Evolutionary conservation across 2,113 vertebrate genomes (phyloP).

Genomic region (Hypocryptadius cinnamomeus): DNA sequence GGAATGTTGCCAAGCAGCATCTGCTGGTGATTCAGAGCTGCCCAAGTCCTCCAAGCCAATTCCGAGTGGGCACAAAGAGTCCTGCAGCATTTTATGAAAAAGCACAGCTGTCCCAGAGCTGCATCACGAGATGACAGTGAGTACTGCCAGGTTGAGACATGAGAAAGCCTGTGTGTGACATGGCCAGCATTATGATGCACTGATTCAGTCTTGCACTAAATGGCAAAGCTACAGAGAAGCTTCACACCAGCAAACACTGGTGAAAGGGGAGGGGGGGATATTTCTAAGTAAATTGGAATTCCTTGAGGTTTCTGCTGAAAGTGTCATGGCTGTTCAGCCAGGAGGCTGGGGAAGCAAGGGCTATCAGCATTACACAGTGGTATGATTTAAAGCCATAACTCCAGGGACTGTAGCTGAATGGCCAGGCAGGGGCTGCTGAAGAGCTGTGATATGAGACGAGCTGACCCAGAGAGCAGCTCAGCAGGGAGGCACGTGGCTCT

Average conservation of each 20-base stretch:
- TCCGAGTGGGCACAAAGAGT: background rate
- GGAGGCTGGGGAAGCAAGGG: background rate
- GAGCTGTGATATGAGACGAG: background rate
- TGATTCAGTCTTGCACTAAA: background rate
- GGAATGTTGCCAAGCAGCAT: background rate
- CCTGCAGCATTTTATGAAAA: background rate
- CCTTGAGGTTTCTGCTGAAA: background rate
- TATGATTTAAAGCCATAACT: background rate
- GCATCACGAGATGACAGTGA: background rate
- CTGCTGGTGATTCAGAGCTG: background rate
- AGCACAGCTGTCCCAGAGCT: background rate
- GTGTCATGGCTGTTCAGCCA: background rate
- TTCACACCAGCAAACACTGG: background rate
- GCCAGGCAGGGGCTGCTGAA: conserved; percentile 50
- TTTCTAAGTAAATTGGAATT: background rate
- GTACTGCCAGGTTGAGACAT: background rate
- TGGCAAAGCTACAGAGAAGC: background rate
- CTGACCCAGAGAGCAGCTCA: background rate
- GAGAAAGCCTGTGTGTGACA: background rate
- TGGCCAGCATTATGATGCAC: background rate
- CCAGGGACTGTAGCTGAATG: background rate
- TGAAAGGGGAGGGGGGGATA: background rate
- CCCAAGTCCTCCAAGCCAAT: background rate
- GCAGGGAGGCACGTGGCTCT: fast-evolving
- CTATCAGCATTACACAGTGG: background rate